These are phyloP conservation scores for Brienomyrus longianalis DNA, from an alignment of 2,113 vertebrate species.

Conservation along the genomic window DNA sequence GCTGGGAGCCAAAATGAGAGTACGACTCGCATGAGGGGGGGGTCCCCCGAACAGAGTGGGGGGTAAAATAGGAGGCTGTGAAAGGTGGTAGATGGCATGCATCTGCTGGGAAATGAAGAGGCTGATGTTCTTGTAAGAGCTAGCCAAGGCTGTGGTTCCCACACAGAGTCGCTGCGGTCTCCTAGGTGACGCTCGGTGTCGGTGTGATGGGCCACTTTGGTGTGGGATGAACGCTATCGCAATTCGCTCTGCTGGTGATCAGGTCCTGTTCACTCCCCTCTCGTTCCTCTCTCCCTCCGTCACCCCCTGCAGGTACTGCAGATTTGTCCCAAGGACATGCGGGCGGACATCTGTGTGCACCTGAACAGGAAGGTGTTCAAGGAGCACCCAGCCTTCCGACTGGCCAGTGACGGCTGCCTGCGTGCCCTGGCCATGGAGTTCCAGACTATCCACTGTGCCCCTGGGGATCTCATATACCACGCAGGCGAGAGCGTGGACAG, in stretches of 20 bases:
- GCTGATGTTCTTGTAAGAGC: neutral
- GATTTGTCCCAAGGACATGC: conserved; percentile 98
- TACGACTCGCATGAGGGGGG: neutral
- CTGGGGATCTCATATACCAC: conserved; percentile 93
- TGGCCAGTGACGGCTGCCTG: conserved; percentile 91
- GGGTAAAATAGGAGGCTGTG: neutral
- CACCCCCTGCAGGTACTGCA: conserved; percentile 75
- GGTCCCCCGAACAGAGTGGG: neutral
- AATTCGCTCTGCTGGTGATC: neutral
- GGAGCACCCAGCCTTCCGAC: conserved; percentile 90
- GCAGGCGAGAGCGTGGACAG: conserved; percentile 95
- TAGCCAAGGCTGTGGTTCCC: neutral
- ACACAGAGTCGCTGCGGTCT: neutral
- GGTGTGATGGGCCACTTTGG: neutral
- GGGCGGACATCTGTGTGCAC: conserved; percentile 94
- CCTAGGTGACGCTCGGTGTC: neutral
- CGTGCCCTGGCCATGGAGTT: conserved; percentile 96
- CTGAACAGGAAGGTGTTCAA: conserved; percentile 98
- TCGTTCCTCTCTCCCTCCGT: neutral
- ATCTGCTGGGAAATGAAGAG: neutral
- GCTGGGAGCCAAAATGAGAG: neutral
- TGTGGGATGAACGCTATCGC: neutral
- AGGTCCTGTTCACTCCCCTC: neutral
- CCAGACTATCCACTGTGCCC: conserved; percentile 94
- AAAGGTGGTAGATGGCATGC: neutral